Base-by-base conservation (phyloP, 2,113 vertebrate species). In the Boleophthalmus pectinirostris region DNA sequence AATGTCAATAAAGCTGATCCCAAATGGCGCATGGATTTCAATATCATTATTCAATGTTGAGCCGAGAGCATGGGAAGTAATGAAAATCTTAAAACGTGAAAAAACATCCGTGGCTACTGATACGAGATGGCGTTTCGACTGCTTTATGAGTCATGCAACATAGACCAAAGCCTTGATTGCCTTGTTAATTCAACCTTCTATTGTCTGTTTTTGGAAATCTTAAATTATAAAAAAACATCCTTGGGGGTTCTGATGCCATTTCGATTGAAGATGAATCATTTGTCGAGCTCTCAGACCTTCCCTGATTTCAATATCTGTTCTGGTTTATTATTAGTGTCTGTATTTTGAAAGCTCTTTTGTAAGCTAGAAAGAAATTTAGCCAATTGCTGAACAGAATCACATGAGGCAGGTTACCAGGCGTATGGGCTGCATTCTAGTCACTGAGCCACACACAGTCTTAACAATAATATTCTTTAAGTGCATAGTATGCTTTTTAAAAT, bases 1-100 rank as follows among this genome's bases (percentile, higher is more conserved):
- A 83, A 80, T 87, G 86, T 91, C 88, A 91, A 89, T 88, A 91
- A 84, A 78, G 74, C 83, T 83, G 88, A 89, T 92, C 88, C 87
- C 86, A 80, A 61, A 68, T 80, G 81, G 82, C 66, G 86, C 86
- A 89, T 86, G 84, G 80, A 87, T 92, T 90, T 89, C 91, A 91
- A 90, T 90, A 85, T 92, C 86, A 89, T 90, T 88, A 90, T 87
- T 72, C 71, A 83, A 86, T 81, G 78, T 80, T 74, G 86, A 86
- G 85, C 86, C 81, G 66, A 88, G 82, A 77, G 80, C 79, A 87
- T 33, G 13, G 72, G 85, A 88, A 82, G 84, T 83, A 87, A 90
- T 89, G 82, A 83, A 61, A 84, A 87, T 89, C 88, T 88, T 79
- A 83, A 88, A 89, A 85, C 76, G 86, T 49, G 73, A 81, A 80